Conservation (phyloP, 2,888 invertebrate genomes). For the Seira sanloemensis region DNA sequence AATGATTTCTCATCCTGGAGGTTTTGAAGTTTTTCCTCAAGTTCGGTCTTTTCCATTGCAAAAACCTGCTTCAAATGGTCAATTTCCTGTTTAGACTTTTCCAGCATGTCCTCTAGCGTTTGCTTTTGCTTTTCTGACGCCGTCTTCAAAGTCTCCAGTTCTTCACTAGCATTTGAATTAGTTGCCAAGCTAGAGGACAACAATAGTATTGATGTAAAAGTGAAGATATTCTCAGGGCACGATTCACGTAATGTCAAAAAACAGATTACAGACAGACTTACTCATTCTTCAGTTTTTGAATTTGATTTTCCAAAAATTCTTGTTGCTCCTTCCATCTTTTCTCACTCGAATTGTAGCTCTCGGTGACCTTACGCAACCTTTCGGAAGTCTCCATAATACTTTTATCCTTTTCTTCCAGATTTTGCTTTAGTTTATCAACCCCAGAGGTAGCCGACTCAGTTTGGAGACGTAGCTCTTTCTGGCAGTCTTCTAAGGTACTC, state of each 20-base stretch:
- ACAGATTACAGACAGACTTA: constrained; percentile 46
- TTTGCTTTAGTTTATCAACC: constrained; percentile 79
- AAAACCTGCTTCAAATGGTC: constrained; percentile 34
- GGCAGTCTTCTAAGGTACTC: constrained; percentile 55
- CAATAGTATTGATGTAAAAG: neutral
- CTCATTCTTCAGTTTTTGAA: constrained; percentile 78
- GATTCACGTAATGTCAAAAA: constrained; percentile 34
- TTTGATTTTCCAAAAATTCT: constrained; percentile 79
- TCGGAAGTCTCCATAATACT: constrained; percentile 82
- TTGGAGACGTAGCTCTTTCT: constrained; percentile 36
- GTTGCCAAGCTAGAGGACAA: constrained; percentile 74
- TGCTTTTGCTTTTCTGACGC: constrained; percentile 76
- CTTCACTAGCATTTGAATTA: constrained; percentile 74
- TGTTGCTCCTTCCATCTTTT: constrained; percentile 80
- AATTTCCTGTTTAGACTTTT: constrained; percentile 46
- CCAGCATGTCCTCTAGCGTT: constrained; percentile 76
- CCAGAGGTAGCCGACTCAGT: constrained; percentile 23
- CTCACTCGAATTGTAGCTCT: constrained; percentile 81
- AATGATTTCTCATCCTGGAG: constrained; percentile 28
- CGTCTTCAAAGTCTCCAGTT: constrained; percentile 78
- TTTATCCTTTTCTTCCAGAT: constrained; percentile 79
- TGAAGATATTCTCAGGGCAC: neutral
- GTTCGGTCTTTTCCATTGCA: constrained; percentile 17
- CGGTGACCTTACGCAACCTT: constrained; percentile 80
- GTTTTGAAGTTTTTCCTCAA: constrained; percentile 34